These are phyloP conservation scores for Lasioglossum malachurum DNA, from an alignment of 2,888 invertebrate species.

Conservation along the genomic window DNA sequence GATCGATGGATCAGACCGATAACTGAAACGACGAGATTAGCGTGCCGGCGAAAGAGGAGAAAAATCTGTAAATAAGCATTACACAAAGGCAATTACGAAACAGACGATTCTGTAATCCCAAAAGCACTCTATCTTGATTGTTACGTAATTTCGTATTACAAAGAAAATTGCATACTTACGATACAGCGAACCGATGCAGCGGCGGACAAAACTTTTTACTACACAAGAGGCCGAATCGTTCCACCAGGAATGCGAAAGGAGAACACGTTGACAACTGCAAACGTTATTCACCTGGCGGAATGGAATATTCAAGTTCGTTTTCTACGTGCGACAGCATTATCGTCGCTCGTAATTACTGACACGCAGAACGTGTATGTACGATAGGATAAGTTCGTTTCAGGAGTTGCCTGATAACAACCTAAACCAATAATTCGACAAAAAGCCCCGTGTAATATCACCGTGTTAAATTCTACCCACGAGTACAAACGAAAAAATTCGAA, in stretches of 20 bases:
- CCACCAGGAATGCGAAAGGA: constrained; percentile 24
- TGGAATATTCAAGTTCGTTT: constrained; percentile 79
- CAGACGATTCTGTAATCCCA: background rate
- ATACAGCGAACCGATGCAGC: background rate
- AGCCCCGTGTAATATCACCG: constrained; percentile 32
- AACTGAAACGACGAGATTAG: constrained; percentile 8
- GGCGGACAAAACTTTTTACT: background rate
- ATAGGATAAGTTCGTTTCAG: constrained; percentile 78
- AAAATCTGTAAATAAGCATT: constrained; percentile 1
- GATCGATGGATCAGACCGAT: constrained; percentile 82
- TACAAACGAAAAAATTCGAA: constrained; percentile 20
- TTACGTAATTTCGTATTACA: constrained; percentile 33
- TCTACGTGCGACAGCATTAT: constrained; percentile 73
- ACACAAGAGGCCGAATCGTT: constrained; percentile 16
- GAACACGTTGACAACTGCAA: constrained; percentile 52
- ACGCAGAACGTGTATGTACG: constrained; percentile 75
- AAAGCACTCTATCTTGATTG: constrained; percentile 10
- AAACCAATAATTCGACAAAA: constrained; percentile 70
- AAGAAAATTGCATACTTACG: constrained; percentile 41
- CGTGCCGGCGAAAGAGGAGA: background rate
- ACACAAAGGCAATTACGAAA: background rate
- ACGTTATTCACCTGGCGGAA: constrained; percentile 79
- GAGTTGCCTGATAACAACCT: constrained; percentile 74
- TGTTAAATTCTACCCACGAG: constrained; percentile 41
- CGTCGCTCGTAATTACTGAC: constrained; percentile 78